Conservation (phyloP, 1,140 invertebrate species). For the Gryllus bimaculatus region DNA sequence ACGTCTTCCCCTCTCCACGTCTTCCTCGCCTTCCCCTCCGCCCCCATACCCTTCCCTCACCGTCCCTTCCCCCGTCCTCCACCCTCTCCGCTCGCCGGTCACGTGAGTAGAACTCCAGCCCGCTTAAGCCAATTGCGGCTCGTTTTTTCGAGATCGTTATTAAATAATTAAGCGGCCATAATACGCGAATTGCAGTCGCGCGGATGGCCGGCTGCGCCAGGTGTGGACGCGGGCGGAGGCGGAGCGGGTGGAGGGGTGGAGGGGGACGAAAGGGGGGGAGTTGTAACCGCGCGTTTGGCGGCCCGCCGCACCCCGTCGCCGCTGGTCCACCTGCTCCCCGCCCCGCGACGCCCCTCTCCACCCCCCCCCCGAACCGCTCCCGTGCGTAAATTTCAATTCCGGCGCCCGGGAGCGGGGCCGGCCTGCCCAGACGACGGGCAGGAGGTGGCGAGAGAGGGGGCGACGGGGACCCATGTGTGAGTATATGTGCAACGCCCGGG, state of each 20-base stretch:
- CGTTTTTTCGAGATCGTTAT: constrained; percentile 1
- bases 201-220: no score
- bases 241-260: not conserved
- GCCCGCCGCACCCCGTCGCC: not conserved
- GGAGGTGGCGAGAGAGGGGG: no score
- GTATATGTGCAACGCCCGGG: no score
- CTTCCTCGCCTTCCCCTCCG: not conserved
- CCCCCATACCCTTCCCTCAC: not conserved
- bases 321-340: not conserved
- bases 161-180: constrained; percentile 5
- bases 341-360: no score
- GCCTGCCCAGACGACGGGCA: no score
- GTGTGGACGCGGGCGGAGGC: no score
- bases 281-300: not conserved
- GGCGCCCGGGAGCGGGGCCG: no score
- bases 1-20: no score
- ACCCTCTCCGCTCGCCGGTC: not conserved
- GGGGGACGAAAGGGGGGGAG: not conserved
- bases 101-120: not conserved
- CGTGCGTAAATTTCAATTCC: no score
- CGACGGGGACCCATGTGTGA: no score
- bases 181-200: not conserved
- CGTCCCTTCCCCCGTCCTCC: not conserved
- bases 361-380: no score
- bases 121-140: not conserved